Conservation (phyloP, 2,797 vertebrate species). For the Micrastur ruficollis region DNA sequence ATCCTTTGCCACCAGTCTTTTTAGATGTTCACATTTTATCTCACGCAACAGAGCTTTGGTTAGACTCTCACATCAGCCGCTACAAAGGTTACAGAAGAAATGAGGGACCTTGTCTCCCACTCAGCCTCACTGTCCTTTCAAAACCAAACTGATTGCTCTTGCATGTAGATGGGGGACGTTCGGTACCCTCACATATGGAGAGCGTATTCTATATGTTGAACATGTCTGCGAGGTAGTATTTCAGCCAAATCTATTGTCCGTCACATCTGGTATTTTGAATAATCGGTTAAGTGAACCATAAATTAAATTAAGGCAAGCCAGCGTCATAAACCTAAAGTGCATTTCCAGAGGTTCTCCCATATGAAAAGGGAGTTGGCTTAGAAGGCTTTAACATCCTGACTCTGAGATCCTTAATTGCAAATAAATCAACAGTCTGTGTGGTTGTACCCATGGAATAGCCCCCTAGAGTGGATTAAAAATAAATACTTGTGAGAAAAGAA, state of each 20-base stretch:
- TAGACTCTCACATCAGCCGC: neutral
- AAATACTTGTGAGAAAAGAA: neutral
- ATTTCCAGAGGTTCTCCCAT: conserved; percentile 34
- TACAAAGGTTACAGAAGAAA: neutral
- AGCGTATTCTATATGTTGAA: neutral
- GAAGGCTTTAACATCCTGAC: neutral
- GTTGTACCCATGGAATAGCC: neutral
- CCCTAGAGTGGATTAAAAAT: neutral
- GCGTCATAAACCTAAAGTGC: conserved; percentile 48
- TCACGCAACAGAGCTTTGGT: neutral
- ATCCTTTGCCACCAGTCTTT: neutral
- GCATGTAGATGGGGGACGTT: neutral
- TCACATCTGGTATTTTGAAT: conserved; percentile 56
- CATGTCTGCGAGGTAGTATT: neutral
- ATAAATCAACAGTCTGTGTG: conserved; percentile 2
- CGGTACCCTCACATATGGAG: neutral
- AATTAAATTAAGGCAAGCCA: conserved; percentile 63
- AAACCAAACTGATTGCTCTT: neutral
- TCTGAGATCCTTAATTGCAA: conserved; percentile 14
- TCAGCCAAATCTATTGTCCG: neutral
- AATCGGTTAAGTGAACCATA: conserved; percentile 47
- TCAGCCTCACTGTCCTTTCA: neutral
- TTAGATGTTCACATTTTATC: neutral
- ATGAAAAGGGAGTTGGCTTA: neutral
- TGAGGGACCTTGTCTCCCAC: neutral